Evolutionary conservation across 2,797 vertebrate species (phyloP).

Genomic region (Sandelia bainsii): DNA sequence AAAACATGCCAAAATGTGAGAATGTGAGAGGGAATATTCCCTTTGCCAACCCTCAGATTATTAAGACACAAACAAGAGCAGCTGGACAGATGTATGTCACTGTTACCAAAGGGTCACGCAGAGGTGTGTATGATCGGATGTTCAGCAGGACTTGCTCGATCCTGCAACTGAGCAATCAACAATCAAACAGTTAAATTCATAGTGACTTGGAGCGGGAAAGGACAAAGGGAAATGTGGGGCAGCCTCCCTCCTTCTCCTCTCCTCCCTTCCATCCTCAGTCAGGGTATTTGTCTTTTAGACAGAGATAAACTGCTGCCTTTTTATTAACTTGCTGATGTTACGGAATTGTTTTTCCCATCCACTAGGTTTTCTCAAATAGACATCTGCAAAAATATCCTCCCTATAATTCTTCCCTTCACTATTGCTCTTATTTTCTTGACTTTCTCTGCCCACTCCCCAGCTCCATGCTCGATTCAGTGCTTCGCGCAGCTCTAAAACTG

Average conservation of each 20-base stretch:
- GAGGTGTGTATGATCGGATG: constrained; percentile 28
- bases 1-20: constrained; percentile 27
- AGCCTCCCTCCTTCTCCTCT: constrained; percentile 56
- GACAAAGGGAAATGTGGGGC: constrained; percentile 68
- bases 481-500: constrained; percentile 49
- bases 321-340: constrained; percentile 86
- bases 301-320: constrained; percentile 83
- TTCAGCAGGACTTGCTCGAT: constrained; percentile 25
- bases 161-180: constrained; percentile 38
- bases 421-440: constrained; percentile 63
- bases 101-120: constrained; percentile 58
- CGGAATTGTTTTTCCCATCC: constrained; percentile 75
- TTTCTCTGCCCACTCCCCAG: constrained; percentile 10
- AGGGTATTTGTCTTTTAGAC: constrained; percentile 84
- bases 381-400: constrained; percentile 67
- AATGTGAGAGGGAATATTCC: constrained; percentile 31
- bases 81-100: constrained; percentile 73
- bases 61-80: constrained; percentile 66
- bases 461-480: constrained; percentile 22
- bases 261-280: constrained; percentile 66
- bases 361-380: constrained; percentile 73
- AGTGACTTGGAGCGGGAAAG: constrained; percentile 56
- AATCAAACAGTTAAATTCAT: constrained; percentile 55
- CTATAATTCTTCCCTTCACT: constrained; percentile 63
- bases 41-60: constrained; percentile 53